Conservation (phyloP, 2,888 invertebrate species). For the Apoda limacodes region DNA sequence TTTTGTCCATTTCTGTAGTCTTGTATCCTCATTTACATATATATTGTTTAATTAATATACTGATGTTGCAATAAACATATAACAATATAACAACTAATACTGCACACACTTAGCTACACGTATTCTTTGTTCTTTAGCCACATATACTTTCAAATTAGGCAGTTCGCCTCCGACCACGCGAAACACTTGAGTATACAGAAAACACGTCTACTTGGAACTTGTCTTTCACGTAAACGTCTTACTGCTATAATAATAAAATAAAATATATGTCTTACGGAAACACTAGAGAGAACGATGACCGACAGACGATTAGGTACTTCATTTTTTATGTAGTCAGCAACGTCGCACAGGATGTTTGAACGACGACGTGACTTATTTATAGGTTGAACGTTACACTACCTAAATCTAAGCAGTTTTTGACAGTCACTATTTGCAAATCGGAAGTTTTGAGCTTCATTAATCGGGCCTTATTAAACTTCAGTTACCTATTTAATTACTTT, state of each 20-base stretch:
- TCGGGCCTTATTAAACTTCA: too few relatives aligned
- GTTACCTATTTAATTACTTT: too few relatives aligned
- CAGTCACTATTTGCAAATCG: too few relatives aligned
- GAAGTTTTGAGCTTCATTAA: too few relatives aligned
- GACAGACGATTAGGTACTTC: slow-evolving; percentile 48
- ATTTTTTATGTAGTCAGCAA: slow-evolving; percentile 39
- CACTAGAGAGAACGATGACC: slow-evolving; percentile 54
- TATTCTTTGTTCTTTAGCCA: too few relatives aligned
- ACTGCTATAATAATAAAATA: slow-evolving; percentile 26
- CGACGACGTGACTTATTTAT: slow-evolving; percentile 40
- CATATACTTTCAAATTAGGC: slow-evolving; percentile 38
- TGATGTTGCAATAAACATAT: too few relatives aligned
- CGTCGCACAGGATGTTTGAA: slow-evolving; percentile 38
- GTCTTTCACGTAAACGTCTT: slow-evolving; percentile 42
- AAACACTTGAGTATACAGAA: slow-evolving; percentile 49
- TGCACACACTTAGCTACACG: too few relatives aligned
- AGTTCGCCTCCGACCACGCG: slow-evolving; percentile 29
- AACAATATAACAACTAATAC: too few relatives aligned
- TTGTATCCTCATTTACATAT: too few relatives aligned
- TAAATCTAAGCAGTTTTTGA: too few relatives aligned
- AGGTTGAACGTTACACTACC: background rate
- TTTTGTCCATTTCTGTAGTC: too few relatives aligned
- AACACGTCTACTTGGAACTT: slow-evolving; percentile 31
- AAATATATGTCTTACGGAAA: slow-evolving; percentile 29
- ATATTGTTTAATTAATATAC: too few relatives aligned